Base-by-base conservation (phyloP, 2,113 vertebrate species). In the Condylura cristata region DNA sequence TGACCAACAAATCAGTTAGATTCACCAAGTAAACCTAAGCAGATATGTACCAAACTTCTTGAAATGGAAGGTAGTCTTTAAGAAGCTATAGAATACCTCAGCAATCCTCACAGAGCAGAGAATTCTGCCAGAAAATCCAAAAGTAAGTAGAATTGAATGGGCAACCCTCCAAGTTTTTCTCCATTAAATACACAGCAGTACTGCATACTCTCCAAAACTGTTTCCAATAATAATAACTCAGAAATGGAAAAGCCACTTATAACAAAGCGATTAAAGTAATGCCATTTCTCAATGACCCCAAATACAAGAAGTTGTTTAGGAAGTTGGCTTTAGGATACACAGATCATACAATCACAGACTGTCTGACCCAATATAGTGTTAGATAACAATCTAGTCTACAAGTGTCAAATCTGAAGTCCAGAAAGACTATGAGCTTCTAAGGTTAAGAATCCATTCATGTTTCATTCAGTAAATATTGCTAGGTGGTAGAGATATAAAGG, bases 151-250 rank as follows among this genome's bases (percentile, higher is more conserved):
- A 89, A 95, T 53, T 37, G 17, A 91, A 89, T 44, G 39, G 89
- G 80, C 32, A 93, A 32, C 83, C 93, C n/a, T 96, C 79, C 75
- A 94, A 84, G 14, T 75, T 91, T 37, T 83, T 97, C 58, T 92
- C 56, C 41, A 82, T 37, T 90, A 93, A 92, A 92, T 84, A 92
- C 65, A 79, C 28, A 89, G 72, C 22, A 70, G 58, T 74, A 78
- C 82, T 94, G 34, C 51, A 90, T 56, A 53, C 51, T 89, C 65
- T 95, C 92, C 89, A 79, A 95, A 92, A 91, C 22, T 53, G 46
- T 78, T 95, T 93, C 95, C 89, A 83, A 79, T 65, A 93, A 95
- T 82, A 94, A 66, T 95, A 89, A 96, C 91, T 96, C 91, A 95
- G 91, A 95, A 44, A 82, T 96, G 58, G 89, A 81, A 61, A 96